phyloP scores from a whole-genome alignment of 2,113 vertebrate species.

The Polypterus senegalus region DNA sequence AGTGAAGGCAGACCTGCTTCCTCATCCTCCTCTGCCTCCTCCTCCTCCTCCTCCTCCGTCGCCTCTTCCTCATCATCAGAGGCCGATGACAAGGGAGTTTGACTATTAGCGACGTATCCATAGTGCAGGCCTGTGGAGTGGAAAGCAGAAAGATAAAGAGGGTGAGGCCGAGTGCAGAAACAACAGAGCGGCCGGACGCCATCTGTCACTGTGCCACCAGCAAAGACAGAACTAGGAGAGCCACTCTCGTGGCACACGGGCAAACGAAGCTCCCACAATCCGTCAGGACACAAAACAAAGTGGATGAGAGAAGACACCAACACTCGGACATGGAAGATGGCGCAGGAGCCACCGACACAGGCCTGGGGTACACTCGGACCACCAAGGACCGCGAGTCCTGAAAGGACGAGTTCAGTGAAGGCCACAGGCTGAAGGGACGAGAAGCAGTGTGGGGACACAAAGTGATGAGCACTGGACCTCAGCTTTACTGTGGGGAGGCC shows the following conservation, averaged over 20 bases:
- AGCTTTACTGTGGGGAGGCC: too few species aligned
- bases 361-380: too few species aligned
- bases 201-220: conserved; percentile 37
- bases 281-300: conserved; percentile 27
- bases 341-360: too few species aligned
- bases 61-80: conserved; percentile 83
- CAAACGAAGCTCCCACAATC: conserved; percentile 16
- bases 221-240: conserved; percentile 46
- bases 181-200: conserved; percentile 16
- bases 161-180: conserved; percentile 17
- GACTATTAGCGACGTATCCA: conserved; percentile 89
- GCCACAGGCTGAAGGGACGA: conserved; percentile 23
- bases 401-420: too few species aligned
- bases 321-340: conserved; percentile 15
- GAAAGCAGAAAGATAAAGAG: conserved; percentile 64
- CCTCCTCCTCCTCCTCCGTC: conserved; percentile 45
- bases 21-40: conserved; percentile 84
- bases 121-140: conserved; percentile 85
- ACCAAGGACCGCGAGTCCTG: too few species aligned
- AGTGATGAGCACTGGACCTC: too few species aligned
- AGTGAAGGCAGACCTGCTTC: conserved; percentile 98
- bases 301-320: conserved; percentile 18
- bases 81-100: conserved; percentile 89
- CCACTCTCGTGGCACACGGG: conserved; percentile 26
- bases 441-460: too few species aligned